Evolutionary conservation across 2,888 invertebrate species (phyloP).

Genomic region (Apodemia zela): DNA sequence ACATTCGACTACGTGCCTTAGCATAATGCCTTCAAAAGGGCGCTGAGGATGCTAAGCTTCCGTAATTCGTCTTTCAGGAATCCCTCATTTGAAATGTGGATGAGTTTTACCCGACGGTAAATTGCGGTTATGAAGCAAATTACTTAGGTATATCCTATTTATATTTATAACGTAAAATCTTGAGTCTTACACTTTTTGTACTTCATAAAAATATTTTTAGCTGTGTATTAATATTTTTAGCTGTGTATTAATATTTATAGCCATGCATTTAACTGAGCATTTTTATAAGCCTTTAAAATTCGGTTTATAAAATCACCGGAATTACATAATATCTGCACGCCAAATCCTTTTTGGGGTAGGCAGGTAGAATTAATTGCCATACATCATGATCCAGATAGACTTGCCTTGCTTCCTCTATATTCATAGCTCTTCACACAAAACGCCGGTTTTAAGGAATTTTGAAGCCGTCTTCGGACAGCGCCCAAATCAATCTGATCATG

Average conservation of each 20-base stretch:
- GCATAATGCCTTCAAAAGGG: conserved; percentile 75
- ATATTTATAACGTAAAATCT: conserved; percentile 7
- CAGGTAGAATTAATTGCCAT: too few species aligned
- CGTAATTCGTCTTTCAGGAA: conserved; percentile 78
- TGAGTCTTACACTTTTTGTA: background rate
- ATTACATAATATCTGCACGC: too few species aligned
- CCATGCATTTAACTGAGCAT: background rate
- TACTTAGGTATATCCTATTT: background rate
- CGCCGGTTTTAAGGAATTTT: too few species aligned
- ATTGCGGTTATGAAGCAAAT: conserved; percentile 27
- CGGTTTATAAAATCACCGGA: background rate
- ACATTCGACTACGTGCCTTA: conserved; percentile 74
- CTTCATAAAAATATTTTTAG: background rate
- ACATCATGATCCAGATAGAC: too few species aligned
- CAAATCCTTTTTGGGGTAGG: too few species aligned
- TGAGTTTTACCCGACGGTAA: conserved; percentile 57
- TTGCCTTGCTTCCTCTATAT: too few species aligned
- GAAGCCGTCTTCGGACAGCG: too few species aligned
- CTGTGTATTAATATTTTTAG: too few species aligned
- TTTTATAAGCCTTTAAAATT: background rate
- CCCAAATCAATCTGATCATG: too few species aligned
- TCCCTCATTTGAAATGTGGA: conserved; percentile 79
- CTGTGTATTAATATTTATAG: too few species aligned
- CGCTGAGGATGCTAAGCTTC: conserved; percentile 66
- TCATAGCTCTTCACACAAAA: too few species aligned